These are phyloP conservation scores for Octodon degus DNA, from an alignment of 2,113 vertebrate species.

Conservation along the genomic window DNA sequence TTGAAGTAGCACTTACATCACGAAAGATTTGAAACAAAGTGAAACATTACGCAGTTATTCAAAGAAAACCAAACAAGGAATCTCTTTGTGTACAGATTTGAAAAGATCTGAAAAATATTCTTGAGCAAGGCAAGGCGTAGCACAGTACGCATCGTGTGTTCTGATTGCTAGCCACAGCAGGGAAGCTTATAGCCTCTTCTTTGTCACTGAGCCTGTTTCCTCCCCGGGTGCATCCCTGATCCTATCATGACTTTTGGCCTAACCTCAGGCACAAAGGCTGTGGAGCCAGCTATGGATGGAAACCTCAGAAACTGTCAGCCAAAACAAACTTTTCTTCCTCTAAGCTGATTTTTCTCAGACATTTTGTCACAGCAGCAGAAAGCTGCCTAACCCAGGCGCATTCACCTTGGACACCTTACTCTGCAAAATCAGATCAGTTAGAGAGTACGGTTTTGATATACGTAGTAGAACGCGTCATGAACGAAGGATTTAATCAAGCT, in stretches of 20 bases:
- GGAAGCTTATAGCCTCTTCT: background rate
- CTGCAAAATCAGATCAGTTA: background rate
- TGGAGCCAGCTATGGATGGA: background rate
- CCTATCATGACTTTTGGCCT: background rate
- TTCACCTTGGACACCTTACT: background rate
- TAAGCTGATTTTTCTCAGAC: background rate
- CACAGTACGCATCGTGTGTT: background rate
- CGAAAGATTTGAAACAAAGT: background rate
- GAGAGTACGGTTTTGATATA: background rate
- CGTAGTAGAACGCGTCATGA: background rate
- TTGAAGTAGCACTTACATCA: background rate
- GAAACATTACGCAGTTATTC: background rate
- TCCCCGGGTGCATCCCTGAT: background rate
- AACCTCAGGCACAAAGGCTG: background rate
- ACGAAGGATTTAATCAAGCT: background rate
- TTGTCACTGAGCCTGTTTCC: background rate
- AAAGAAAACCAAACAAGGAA: conserved; percentile 9
- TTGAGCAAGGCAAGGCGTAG: background rate
- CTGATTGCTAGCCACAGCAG: background rate
- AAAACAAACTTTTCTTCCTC: background rate
- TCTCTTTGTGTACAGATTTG: background rate
- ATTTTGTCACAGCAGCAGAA: background rate
- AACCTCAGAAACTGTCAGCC: background rate
- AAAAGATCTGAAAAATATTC: background rate
- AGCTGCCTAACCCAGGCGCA: background rate